Percentiles rank a stretch among this genome's conserved stretches.
phyloP scores from a whole-genome alignment of 2,888 invertebrate species.

The Oxystoma pomonae region DNA sequence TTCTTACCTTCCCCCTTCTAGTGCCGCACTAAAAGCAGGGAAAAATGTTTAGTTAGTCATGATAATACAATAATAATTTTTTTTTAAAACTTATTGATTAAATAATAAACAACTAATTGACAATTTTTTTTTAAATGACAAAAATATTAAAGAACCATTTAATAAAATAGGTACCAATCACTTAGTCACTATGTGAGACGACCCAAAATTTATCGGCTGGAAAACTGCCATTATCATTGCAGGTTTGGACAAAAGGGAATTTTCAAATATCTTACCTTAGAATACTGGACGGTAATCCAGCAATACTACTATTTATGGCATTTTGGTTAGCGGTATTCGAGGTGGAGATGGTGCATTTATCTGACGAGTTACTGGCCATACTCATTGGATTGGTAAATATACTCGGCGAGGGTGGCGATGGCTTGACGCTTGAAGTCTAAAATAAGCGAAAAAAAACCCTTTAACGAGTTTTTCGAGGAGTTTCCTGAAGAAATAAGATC shows the following conservation, averaged over 20 bases:
- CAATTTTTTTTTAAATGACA: too few relatives aligned
- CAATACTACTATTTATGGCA: constrained; percentile 36
- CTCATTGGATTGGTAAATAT: constrained; percentile 47
- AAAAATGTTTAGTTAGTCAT: constrained; percentile 24
- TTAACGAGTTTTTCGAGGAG: too few relatives aligned
- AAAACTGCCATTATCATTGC: too few relatives aligned
- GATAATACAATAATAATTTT: background rate
- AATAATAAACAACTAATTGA: too few relatives aligned
- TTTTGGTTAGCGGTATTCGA: constrained; percentile 30
- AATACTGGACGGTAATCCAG: constrained; percentile 49
- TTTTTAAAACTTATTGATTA: too few relatives aligned
- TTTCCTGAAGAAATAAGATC: too few relatives aligned
- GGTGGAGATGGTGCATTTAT: constrained; percentile 27
- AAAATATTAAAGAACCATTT: too few relatives aligned
- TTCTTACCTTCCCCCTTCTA: constrained; percentile 65
- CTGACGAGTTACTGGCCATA: constrained; percentile 42
- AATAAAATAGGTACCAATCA: too few relatives aligned
- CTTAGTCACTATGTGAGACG: too few relatives aligned
- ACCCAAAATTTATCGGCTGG: too few relatives aligned
- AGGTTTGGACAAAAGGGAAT: too few relatives aligned
- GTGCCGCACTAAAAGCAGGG: constrained; percentile 58
- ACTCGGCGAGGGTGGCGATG: constrained; percentile 40
- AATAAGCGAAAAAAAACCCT: background rate
- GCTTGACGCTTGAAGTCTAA: constrained; percentile 33
- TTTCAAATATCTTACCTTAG: constrained; percentile 45